Evolutionary conservation across 2,113 vertebrate genomes (phyloP).

Genomic region (Larimichthys crocea): DNA sequence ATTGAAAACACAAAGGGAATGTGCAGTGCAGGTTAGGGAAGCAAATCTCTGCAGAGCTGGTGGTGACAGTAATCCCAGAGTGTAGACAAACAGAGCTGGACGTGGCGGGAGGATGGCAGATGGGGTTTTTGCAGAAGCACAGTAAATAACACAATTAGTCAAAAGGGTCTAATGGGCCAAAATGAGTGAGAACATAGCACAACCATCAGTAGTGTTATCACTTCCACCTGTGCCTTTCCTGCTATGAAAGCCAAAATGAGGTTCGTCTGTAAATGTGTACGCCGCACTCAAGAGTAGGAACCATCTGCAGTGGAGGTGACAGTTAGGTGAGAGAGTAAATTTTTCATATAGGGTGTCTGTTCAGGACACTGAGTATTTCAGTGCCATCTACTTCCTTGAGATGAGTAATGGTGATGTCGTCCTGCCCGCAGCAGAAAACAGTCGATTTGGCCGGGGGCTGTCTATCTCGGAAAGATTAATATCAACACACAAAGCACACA

Average conservation of each 20-base stretch:
- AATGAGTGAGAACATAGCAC: background rate
- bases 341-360: conserved; percentile 30
- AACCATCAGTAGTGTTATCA: background rate
- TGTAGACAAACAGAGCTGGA: too few relatives aligned
- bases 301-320: conserved; percentile 10
- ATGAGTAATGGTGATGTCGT: conserved; percentile 45
- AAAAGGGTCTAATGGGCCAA: background rate
- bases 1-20: too few relatives aligned
- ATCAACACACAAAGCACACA: conserved; percentile 21
- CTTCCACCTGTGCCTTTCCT: background rate
- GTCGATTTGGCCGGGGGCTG: conserved; percentile 2
- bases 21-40: too few relatives aligned
- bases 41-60: too few relatives aligned
- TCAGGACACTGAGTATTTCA: conserved; percentile 34
- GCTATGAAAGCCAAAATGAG: background rate
- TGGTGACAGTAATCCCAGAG: too few relatives aligned
- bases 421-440: conserved; percentile 13
- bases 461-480: conserved; percentile 35
- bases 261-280: background rate
- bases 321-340: conserved; percentile 6
- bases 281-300: background rate
- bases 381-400: conserved; percentile 3
- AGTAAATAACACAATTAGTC: too few relatives aligned
- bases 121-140: too few relatives aligned
- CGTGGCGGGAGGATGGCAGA: too few relatives aligned